Evolutionary conservation across 2,888 invertebrate species (phyloP), one percentile per base, ranked within the genome.

Genomic region (Heliconius erato): DNA sequence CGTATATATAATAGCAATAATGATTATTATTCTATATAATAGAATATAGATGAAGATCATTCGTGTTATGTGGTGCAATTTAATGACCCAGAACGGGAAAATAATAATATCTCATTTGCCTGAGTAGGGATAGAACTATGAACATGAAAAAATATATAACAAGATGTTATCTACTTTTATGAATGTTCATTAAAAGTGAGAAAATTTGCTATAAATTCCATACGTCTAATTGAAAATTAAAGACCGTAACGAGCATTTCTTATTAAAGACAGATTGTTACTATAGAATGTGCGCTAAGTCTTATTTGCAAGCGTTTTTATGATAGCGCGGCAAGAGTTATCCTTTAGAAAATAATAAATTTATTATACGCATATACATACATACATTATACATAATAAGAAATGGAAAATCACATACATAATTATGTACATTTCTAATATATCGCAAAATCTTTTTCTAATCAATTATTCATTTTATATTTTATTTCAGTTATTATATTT

Each of bases 171-270:
- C n/a, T 71, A 44, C 14, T 71, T 26, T 26, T 16, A 72, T 26
- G n/a, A 44, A 26, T 16, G 44, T 44, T 40, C 59, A 59, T 59
- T n/a, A 28, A 71, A 72, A 44, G 71, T 44, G 71, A 72, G 71
- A 72, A 28, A 63, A 79, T 28, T 32, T 23, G 49, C 19, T 54
- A 54, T 44, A 69, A 79, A 79, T 44, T 32, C 11, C 11, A 69
- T 49, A 32, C 32, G 19, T 49, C 11, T 54, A 32, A 79, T 69
- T 26, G 28, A 28, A 68, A 79, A 79, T 79, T 68, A 68, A 49
- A 79, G 69, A 68, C 32, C 79, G 67, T 68, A 68, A 79, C 68
- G 26, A 28, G 11, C 79, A n/a, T 72, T 44, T 14, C 40, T 44
- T 16, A 26, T 44, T 26, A 44, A n/a, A 72, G 40, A 72, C 11